Conservation (phyloP, 2,113 vertebrate genomes). For the Rutilus rutilus region DNA sequence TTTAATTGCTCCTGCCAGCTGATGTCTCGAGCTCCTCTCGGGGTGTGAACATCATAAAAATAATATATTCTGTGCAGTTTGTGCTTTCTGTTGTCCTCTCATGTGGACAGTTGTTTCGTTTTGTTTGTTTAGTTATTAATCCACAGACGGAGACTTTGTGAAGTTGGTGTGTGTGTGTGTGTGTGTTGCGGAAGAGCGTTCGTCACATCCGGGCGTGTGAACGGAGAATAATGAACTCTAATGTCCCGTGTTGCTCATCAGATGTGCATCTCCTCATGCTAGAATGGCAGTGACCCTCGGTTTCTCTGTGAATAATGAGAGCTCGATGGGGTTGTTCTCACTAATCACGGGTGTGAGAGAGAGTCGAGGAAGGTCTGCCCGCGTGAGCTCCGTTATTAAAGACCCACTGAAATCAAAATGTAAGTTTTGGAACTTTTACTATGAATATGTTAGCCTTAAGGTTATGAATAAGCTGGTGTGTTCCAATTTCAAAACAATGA, state of each 20-base stretch:
- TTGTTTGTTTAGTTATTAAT: constrained; percentile 12
- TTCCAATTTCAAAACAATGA: no score
- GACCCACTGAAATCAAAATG: no score
- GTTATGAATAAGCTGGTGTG: no score
- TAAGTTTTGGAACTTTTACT: no score
- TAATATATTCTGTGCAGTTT: neutral
- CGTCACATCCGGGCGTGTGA: neutral
- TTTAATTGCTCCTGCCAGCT: constrained; percentile 74
- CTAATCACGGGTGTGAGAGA: constrained; percentile 77
- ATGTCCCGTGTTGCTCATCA: neutral
- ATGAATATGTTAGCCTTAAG: no score
- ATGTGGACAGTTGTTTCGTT: neutral
- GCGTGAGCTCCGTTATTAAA: constrained; percentile 57
- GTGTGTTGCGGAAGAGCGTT: constrained; percentile 18
- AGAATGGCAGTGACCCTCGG: neutral
- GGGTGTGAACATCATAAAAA: constrained; percentile 54
- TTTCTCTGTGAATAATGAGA: constrained; percentile 66
- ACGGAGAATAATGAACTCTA: constrained; percentile 16
- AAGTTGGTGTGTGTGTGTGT: constrained; percentile 11
- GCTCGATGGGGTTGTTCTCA: constrained; percentile 69
- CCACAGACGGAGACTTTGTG: constrained; percentile 24
- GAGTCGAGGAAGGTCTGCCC: constrained; percentile 61
- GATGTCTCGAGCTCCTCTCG: constrained; percentile 54
- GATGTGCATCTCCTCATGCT: neutral
- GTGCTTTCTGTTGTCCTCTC: constrained; percentile 12